Conservation (phyloP, 2,888 invertebrate genomes). For the Cryptocheilus praepositus region DNA sequence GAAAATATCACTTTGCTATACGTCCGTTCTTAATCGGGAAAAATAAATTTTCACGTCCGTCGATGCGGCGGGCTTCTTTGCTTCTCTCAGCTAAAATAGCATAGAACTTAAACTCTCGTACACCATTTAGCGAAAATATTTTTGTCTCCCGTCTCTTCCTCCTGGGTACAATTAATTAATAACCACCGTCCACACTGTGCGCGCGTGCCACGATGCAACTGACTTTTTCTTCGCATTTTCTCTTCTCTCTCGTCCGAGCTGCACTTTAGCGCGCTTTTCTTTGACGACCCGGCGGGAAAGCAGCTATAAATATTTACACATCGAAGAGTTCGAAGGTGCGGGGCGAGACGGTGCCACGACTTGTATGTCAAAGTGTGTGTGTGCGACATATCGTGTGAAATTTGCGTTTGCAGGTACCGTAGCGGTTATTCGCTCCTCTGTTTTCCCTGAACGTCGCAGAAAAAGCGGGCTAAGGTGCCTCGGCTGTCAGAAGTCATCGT, state of each 20-base stretch:
- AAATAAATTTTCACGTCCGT: slow-evolving; percentile 54
- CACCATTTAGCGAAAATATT: slow-evolving; percentile 61
- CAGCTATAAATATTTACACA: no score
- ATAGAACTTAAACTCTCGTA: slow-evolving; percentile 49
- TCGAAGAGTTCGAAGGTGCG: no score
- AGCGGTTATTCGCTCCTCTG: no score
- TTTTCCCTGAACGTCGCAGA: no score
- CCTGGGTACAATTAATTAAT: slow-evolving; percentile 10
- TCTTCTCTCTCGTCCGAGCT: not conserved
- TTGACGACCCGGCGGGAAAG: no score
- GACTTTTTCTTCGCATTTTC: not conserved
- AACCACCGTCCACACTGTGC: not conserved
- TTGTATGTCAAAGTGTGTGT: no score
- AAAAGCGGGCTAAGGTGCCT: no score
- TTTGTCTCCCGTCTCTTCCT: slow-evolving; percentile 30
- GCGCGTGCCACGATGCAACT: not conserved
- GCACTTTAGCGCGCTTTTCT: no score
- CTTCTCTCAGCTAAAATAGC: slow-evolving; percentile 17
- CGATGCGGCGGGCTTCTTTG: slow-evolving; percentile 5
- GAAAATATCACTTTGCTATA: not conserved
- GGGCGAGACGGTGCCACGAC: no score
- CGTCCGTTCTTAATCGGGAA: not conserved
- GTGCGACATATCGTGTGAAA: no score
- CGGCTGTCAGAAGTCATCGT: no score
- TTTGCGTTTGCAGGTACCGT: no score